Evolutionary conservation across 2,888 invertebrate genomes (phyloP).

Genomic region (Peribatodes rhomboidaria): DNA sequence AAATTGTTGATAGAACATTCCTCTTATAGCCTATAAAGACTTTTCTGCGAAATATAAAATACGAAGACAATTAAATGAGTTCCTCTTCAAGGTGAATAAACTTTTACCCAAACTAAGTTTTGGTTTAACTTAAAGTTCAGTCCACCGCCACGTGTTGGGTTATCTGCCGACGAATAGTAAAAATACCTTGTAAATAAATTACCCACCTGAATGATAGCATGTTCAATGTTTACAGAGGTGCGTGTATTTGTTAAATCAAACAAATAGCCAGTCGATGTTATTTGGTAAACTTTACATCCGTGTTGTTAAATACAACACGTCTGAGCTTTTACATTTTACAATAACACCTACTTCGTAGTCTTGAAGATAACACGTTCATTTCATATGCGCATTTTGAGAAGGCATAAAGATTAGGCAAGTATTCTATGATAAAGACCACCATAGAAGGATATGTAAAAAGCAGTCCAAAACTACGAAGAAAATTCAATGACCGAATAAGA

Average conservation of each 20-base stretch:
- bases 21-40: not conserved
- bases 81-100: slow-evolving; percentile 16
- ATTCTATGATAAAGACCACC: slow-evolving; percentile 2
- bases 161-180: slow-evolving; percentile 32
- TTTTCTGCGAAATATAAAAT: slow-evolving; percentile 6
- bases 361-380: slow-evolving; percentile 15
- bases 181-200: slow-evolving; percentile 43
- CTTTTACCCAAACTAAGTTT: slow-evolving; percentile 9
- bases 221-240: slow-evolving; percentile 60
- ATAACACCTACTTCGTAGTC: slow-evolving; percentile 33
- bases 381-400: slow-evolving; percentile 24
- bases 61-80: not conserved
- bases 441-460: not conserved
- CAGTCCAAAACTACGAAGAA: not conserved
- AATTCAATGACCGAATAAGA: not conserved
- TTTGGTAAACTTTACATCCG: slow-evolving; percentile 56
- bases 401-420: slow-evolving; percentile 8
- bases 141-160: slow-evolving; percentile 29
- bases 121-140: slow-evolving; percentile 29
- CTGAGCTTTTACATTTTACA: slow-evolving; percentile 48
- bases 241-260: slow-evolving; percentile 62
- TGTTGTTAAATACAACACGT: slow-evolving; percentile 59
- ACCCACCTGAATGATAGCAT: slow-evolving; percentile 52
- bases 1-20: not conserved
- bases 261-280: slow-evolving; percentile 53